Base-by-base conservation (phyloP, 2,797 vertebrate species). In the Lagocephalus sceleratus region DNA sequence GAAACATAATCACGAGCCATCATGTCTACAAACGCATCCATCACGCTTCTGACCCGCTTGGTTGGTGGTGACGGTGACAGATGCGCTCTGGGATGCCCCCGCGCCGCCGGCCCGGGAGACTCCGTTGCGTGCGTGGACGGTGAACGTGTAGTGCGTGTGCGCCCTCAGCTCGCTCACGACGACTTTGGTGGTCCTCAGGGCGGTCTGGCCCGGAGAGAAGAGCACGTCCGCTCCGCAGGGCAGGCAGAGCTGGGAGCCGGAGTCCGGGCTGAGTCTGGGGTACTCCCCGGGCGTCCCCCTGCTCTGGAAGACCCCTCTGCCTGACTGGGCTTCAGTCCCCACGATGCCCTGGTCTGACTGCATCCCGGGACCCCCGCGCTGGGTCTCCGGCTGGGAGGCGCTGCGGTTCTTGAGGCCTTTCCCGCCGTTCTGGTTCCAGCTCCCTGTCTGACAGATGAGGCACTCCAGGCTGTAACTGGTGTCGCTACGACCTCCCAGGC, bases 91-190 rank as follows among this genome's bases (percentile, higher is more conserved):
- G 32, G 94, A 90, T 0, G 90, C 90, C 67, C 90, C 94, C 16
- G 94, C 92, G 17, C 92, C 93, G 15, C 78, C 75, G 71, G 67
- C 68, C 47, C 91, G 93, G 63, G 97, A 97, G 47, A 99, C 97
- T 52, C 97, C 97, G 3, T 99, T 99, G 76, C 91, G 89, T 0
- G 96, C 93, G 76, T 94, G 94, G 53, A 99, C 93, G 66, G 96
- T 94, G 71, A 99, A 99, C 20, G 95, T 98, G 84, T 99, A 99
- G 86, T 94, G 96, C 0, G 96, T 97, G 81, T 99, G 97, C 1
- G 97, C 95, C 68, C 95, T 84, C 54, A 99, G 94, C 83, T 98
- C 95, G 0, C 93, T 98, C 81, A 99, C 96, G 51, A 96, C 95
- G 76, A 99, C 94, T 54, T 90, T 92, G 57, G 92, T 95, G 61